Evolutionary conservation across 2,888 invertebrate genomes (phyloP).

Genomic region (Nomada hirtipes): DNA sequence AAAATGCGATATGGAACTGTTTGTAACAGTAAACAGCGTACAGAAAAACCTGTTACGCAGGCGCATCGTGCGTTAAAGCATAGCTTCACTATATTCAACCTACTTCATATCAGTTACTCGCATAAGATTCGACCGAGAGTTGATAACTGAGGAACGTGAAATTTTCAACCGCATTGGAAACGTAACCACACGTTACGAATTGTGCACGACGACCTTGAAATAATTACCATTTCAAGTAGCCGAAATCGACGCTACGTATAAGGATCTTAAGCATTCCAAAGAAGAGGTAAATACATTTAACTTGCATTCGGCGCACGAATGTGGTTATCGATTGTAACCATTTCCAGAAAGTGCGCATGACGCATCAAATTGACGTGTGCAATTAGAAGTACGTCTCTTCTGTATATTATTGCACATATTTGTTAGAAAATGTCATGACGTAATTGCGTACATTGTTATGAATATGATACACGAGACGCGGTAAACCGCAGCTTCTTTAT

Average conservation of each 20-base stretch:
- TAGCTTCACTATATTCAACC: conserved; percentile 27
- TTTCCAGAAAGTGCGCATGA: conserved; percentile 77
- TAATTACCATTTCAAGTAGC: conserved; percentile 8
- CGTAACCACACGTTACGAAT: not conserved
- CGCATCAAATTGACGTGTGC: conserved; percentile 64
- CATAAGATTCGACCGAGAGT: conserved; percentile 11
- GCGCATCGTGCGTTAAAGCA: conserved; percentile 28
- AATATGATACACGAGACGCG: not conserved
- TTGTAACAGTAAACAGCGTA: conserved; percentile 6
- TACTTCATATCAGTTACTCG: conserved; percentile 56
- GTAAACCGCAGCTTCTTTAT: not conserved
- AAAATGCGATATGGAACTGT: too few species aligned
- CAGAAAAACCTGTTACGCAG: conserved; percentile 32
- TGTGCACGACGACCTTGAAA: not conserved
- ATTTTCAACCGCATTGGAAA: not conserved
- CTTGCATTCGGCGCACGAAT: conserved; percentile 46
- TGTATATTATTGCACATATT: conserved; percentile 2
- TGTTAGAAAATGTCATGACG: not conserved
- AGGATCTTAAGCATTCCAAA: conserved; percentile 4
- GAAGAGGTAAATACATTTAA: conserved; percentile 67
- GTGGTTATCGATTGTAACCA: conserved; percentile 75
- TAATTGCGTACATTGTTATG: not conserved
- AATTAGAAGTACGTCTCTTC: not conserved
- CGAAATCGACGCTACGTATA: not conserved
- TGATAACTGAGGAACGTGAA: conserved; percentile 14